phyloP scores from a whole-genome alignment of 1,140 invertebrate species.

The Camponotus vicinus region DNA sequence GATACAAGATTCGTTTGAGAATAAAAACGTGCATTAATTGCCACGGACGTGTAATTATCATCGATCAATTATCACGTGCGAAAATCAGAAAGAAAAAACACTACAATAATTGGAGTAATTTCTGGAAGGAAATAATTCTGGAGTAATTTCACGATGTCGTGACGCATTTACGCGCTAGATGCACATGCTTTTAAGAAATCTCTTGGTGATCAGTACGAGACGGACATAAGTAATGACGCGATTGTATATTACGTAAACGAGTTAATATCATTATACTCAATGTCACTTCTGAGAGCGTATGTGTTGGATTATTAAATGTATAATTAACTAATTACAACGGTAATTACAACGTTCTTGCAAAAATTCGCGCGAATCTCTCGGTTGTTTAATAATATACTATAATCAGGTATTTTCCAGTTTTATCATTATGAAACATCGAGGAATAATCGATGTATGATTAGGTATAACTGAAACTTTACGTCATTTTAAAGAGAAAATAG shows the following conservation, averaged over 20 bases:
- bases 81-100: not conserved
- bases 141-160: not conserved
- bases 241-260: conserved; percentile 34
- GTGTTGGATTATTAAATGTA: conserved; percentile 14
- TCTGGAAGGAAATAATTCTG: not conserved
- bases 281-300: not conserved
- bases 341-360: not conserved
- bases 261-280: conserved; percentile 49
- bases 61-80: not conserved
- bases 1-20: not conserved
- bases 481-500: not conserved
- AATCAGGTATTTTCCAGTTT: not conserved
- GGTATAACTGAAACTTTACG: conserved; percentile 8
- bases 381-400: not conserved
- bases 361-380: not conserved
- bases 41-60: not conserved
- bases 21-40: not conserved
- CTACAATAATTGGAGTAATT: not conserved
- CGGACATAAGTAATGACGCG: not conserved
- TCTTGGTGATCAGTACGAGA: conserved; percentile 3
- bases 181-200: conserved; percentile 23
- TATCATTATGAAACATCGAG: not conserved
- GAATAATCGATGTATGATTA: not conserved
- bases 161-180: conserved; percentile 5
- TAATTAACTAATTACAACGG: conserved; percentile 44